These are phyloP conservation scores for Endomychus coccineus DNA, from an alignment of 2,888 invertebrate species.

Conservation along the genomic window DNA sequence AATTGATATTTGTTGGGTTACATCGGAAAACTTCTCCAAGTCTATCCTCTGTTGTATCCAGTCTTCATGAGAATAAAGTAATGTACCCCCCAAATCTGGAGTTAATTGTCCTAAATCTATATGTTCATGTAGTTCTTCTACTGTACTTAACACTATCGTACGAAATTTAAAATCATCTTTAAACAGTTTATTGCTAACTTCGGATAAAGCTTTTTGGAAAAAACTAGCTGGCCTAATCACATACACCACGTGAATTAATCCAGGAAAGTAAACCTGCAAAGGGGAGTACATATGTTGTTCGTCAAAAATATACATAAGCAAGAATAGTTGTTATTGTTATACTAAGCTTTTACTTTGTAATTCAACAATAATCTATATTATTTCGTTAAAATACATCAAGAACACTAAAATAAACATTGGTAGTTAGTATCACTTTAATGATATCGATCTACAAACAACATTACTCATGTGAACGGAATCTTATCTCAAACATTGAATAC, in stretches of 20 bases:
- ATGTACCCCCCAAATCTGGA: constrained; percentile 78
- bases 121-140: constrained; percentile 80
- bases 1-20: constrained; percentile 84
- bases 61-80: constrained; percentile 86
- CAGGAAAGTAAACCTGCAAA: constrained; percentile 89
- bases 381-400: too few relatives aligned
- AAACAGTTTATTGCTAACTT: constrained; percentile 85
- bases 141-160: constrained; percentile 77
- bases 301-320: constrained; percentile 6
- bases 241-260: constrained; percentile 88
- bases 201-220: constrained; percentile 91
- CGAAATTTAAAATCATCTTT: constrained; percentile 90
- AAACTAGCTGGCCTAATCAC: constrained; percentile 89
- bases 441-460: too few relatives aligned
- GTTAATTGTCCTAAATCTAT: constrained; percentile 81
- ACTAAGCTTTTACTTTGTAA: too few relatives aligned
- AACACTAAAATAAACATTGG: too few relatives aligned
- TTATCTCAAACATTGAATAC: too few relatives aligned
- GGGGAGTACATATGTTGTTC: too few relatives aligned
- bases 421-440: too few relatives aligned
- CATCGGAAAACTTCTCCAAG: constrained; percentile 87
- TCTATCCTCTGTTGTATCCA: constrained; percentile 98
- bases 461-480: too few relatives aligned
- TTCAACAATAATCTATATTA: too few relatives aligned
- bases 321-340: neutral